These are phyloP conservation scores for Ferrisia virgata DNA, from an alignment of 2,888 invertebrate genomes.

Conservation along the genomic window DNA sequence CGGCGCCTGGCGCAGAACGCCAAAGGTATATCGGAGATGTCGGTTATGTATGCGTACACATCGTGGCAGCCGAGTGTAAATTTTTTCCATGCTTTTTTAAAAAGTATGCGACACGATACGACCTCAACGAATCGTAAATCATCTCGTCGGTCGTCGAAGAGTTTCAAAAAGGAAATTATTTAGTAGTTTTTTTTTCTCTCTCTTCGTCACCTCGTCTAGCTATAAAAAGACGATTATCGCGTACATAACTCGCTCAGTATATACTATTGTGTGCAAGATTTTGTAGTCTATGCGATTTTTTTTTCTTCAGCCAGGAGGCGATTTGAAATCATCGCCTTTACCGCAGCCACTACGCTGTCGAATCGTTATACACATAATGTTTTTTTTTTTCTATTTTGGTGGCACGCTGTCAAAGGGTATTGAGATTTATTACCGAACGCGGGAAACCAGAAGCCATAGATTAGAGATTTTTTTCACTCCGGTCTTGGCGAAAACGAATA, in stretches of 20 bases:
- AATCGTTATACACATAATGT: conserved; percentile 10
- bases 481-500: neutral
- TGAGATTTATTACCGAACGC: conserved; percentile 11
- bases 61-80: neutral
- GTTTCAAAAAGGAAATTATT: conserved; percentile 1
- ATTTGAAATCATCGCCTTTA: neutral
- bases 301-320: neutral
- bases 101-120: no score
- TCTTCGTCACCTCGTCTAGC: neutral
- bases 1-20: no score
- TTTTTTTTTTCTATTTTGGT: neutral
- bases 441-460: conserved; percentile 16
- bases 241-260: no score
- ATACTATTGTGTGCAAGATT: no score
- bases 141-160: neutral
- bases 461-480: neutral
- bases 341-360: neutral
- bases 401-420: conserved; percentile 4
- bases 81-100: neutral
- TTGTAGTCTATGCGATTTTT: neutral
- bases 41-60: no score
- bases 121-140: neutral
- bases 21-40: no score
- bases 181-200: neutral
- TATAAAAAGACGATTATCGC: neutral